A percentile compares a stretch with the other conserved stretches of the same genome.
phyloP scores from a whole-genome alignment of 2,797 vertebrate species.

The Neosalanx taihuensis region DNA sequence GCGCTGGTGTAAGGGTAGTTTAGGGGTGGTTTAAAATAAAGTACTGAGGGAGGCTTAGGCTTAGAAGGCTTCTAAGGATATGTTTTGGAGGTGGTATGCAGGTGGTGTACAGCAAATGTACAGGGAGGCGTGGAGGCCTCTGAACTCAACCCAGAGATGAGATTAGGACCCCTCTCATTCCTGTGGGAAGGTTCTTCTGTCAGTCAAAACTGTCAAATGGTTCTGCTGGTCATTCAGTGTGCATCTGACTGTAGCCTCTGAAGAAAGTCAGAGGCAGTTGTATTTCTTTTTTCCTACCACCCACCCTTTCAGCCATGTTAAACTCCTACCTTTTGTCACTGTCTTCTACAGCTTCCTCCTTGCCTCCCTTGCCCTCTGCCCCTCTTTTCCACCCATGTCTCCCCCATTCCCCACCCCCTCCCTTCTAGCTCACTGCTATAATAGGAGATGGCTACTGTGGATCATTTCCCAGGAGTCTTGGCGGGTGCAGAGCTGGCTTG shows the following conservation, averaged over 20 bases:
- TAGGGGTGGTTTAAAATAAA: no score
- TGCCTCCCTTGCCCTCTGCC: not conserved
- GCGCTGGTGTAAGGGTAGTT: no score
- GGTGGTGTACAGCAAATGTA: not conserved
- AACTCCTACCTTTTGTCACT: not conserved
- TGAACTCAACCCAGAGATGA: conserved; percentile 15
- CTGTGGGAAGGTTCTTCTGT: no score
- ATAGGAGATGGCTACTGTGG: conserved; percentile 74
- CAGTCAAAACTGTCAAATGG: no score
- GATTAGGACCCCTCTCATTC: no score
- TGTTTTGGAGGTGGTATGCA: not conserved
- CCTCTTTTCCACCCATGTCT: not conserved
- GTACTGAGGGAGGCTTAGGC: not conserved
- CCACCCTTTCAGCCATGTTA: conserved; percentile 40
- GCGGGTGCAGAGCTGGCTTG: conserved; percentile 58
- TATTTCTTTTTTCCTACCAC: conserved; percentile 64
- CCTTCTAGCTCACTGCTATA: conserved; percentile 69
- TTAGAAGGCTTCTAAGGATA: not conserved
- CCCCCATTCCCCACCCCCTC: conserved; percentile 12
- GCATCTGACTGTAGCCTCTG: no score
- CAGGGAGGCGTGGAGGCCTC: conserved; percentile 11
- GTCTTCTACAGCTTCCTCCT: conserved; percentile 17
- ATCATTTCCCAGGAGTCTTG: conserved; percentile 75
- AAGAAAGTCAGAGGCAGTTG: conserved; percentile 39
- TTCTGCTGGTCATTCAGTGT: no score